Evolutionary conservation across 2,113 vertebrate genomes (phyloP).

Genomic region (Odontophorus gujanensis): DNA sequence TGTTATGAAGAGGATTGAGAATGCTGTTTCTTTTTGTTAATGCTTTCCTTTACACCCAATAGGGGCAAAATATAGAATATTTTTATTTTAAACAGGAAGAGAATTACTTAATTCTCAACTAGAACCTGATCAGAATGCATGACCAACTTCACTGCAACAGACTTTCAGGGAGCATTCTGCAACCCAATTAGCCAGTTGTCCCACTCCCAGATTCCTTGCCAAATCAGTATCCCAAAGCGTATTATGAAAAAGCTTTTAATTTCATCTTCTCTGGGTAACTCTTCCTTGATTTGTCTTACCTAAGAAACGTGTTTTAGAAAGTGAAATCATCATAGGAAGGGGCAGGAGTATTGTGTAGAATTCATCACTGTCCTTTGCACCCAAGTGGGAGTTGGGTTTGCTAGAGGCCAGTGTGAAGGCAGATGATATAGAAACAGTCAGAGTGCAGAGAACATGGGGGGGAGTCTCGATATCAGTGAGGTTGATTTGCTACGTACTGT

Average conservation of each 20-base stretch:
- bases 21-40: background rate
- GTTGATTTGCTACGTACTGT: conserved; percentile 5
- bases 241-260: background rate
- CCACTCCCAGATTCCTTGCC: background rate
- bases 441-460: background rate
- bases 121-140: background rate
- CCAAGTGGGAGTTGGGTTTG: background rate
- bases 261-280: background rate
- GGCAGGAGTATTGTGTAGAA: background rate
- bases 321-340: background rate
- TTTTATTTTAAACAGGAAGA: background rate
- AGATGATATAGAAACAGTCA: conserved; percentile 1
- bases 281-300: background rate
- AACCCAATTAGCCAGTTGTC: background rate
- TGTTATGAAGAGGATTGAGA: background rate
- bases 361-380: background rate
- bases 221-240: background rate
- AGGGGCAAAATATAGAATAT: background rate
- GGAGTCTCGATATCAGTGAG: conserved; percentile 27
- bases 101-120: background rate
- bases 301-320: background rate
- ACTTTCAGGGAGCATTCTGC: background rate
- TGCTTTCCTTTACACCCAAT: background rate
- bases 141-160: background rate
- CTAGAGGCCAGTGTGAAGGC: background rate